Base-by-base conservation (phyloP, 2,113 vertebrate genomes). In the Zapus hudsonius region DNA sequence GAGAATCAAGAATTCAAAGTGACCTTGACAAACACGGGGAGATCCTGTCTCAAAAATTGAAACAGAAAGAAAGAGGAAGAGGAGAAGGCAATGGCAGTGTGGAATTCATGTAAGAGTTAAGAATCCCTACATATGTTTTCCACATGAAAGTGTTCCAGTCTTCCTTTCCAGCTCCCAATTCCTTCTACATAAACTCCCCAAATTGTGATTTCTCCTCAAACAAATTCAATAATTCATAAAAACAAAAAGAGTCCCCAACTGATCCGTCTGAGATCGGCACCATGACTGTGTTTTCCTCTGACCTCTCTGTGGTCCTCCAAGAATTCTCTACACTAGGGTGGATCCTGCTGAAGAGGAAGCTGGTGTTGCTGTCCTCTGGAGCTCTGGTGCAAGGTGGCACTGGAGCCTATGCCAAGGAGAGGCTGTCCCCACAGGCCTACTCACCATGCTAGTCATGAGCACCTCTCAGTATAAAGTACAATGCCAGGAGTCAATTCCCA, bases 311-410 rank as follows among this genome's bases (percentile, higher is more conserved):
- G 1, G 31, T 7, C 31, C 7, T 42, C 31, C 25, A 23, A 38
- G 19, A 17, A 23, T 11, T 23, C 2, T 44, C 44, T 44, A 7
- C 17, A 5, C 3, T 20, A 5, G 13, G 31, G 36, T 67, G 9
- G 61, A 22, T 22, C 74, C 36, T 33, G 8, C 27, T 13, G 0
- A 27, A 11, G 63, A 17, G 23, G 44, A 64, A 80, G 74, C 74
- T 19, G 1, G 13, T 1, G 5, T 11, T 16, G 16, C 0, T 0
- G 36, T 38, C 52, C 25, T n/a, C 0, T 2, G 20, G 64, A 75
- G 79, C 33, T 87, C 64, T 59, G 33, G 7, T 44, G 36, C 3
- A 13, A 22, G 64, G 7, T 52, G 33, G 47, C 33, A 11, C 38
- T 80, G 47, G 36, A 29, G 55, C 13, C n/a, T 55, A 67, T 36